A percentile compares a stretch with the other conserved stretches of the same genome.
Evolutionary conservation across 1,140 invertebrate genomes (phyloP).

Genomic region (Theocolax elegans): DNA sequence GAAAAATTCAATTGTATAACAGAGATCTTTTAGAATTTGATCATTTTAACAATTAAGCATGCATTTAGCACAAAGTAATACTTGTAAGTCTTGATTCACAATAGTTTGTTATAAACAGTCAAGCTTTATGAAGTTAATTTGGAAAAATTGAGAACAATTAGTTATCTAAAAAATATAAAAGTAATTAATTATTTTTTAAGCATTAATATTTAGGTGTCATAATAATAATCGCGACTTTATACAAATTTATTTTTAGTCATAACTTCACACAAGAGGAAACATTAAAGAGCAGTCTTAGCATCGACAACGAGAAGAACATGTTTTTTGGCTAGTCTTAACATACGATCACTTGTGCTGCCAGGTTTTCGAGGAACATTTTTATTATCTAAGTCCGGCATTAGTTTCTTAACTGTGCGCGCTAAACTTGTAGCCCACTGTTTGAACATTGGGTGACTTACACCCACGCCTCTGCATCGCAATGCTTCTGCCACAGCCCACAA

Average conservation of each 20-base stretch:
- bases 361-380: slow-evolving; percentile 61
- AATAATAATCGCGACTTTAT: too few relatives aligned
- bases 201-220: too few relatives aligned
- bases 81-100: too few relatives aligned
- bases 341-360: slow-evolving; percentile 69
- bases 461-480: slow-evolving; percentile 72
- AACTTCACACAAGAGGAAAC: background rate
- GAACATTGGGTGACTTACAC: slow-evolving; percentile 73
- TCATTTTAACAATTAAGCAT: too few relatives aligned
- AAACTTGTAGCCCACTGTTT: slow-evolving; percentile 71
- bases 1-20: too few relatives aligned
- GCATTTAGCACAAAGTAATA: too few relatives aligned
- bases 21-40: too few relatives aligned
- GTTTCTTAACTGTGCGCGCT: slow-evolving; percentile 70
- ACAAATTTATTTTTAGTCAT: background rate
- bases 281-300: slow-evolving; percentile 60
- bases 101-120: too few relatives aligned
- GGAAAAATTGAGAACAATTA: too few relatives aligned
- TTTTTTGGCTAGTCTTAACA: slow-evolving; percentile 72
- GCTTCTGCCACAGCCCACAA: slow-evolving; percentile 77
- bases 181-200: too few relatives aligned
- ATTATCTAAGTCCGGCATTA: slow-evolving; percentile 62
- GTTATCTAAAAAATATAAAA: too few relatives aligned
- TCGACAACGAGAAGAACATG: slow-evolving; percentile 73
- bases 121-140: too few relatives aligned